phyloP scores from a whole-genome alignment of 2,113 vertebrate species.

The Conger conger region DNA sequence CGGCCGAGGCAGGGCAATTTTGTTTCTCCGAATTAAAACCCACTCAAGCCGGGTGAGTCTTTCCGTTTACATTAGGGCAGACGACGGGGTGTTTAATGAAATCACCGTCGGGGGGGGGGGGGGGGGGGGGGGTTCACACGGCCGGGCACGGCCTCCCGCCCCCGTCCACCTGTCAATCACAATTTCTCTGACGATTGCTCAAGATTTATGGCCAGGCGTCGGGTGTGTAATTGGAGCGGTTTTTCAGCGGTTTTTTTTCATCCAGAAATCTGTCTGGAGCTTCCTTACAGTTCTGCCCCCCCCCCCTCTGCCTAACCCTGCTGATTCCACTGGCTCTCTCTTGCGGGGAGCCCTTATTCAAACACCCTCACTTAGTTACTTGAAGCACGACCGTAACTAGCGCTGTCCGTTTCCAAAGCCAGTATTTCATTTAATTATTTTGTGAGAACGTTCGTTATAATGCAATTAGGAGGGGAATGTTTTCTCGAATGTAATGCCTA shows the following conservation, averaged over 20 bases:
- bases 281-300: constrained; percentile 35
- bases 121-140: constrained; percentile 34
- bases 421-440: no score
- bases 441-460: no score
- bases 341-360: constrained; percentile 32
- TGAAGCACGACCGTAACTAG: no score
- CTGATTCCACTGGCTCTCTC: no score
- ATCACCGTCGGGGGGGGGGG: constrained; percentile 42
- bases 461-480: no score
- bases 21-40: constrained; percentile 68
- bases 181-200: constrained; percentile 44
- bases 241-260: constrained; percentile 39
- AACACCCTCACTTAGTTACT: constrained; percentile 35
- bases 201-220: constrained; percentile 57
- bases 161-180: constrained; percentile 54
- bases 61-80: constrained; percentile 63
- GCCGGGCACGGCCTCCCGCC: constrained; percentile 38
- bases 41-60: constrained; percentile 68
- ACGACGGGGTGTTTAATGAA: constrained; percentile 67
- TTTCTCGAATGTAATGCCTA: no score
- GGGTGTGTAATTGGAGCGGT: constrained; percentile 53
- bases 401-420: no score
- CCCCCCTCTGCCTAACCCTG: no score
- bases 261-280: neutral
- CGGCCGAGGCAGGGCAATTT: constrained; percentile 68